Conservation (phyloP, 1,140 invertebrate species). For the Episyrphus balteatus region DNA sequence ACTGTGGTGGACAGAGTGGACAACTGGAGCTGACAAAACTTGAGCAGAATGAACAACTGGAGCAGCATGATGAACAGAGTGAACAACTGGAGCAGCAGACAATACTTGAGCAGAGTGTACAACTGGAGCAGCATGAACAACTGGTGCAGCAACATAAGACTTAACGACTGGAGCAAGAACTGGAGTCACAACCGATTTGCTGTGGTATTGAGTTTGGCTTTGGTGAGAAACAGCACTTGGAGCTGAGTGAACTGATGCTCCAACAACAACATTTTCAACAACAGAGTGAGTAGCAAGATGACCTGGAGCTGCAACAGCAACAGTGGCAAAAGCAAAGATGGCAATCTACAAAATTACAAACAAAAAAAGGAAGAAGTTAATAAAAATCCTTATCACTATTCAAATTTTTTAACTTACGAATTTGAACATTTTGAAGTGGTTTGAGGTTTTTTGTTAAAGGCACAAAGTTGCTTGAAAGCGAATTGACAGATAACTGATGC, state of each 20-base stretch:
- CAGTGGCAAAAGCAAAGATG: conserved; percentile 19
- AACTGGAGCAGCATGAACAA: conserved; percentile 35
- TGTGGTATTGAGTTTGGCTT: conserved; percentile 19
- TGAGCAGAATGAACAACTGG: neutral
- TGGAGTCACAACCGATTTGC: conserved; percentile 12
- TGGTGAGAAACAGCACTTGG: conserved; percentile 37
- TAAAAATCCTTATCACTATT: neutral
- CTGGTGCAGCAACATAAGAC: conserved; percentile 14
- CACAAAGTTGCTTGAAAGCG: too few species aligned
- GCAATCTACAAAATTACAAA: conserved; percentile 13
- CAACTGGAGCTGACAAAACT: neutral
- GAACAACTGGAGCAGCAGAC: neutral
- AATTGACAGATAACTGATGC: too few species aligned
- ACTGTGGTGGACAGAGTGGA: conserved; percentile 3
- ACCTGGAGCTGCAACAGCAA: conserved; percentile 41
- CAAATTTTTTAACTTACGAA: conserved; percentile 17
- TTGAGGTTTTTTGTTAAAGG: neutral
- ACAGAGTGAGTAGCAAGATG: conserved; percentile 27
- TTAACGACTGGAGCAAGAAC: conserved; percentile 16
- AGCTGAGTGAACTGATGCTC: conserved; percentile 26
- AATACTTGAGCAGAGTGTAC: conserved; percentile 20
- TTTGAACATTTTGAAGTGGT: conserved; percentile 30
- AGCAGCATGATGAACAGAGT: neutral
- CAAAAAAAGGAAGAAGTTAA: neutral
- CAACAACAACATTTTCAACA: conserved; percentile 15